Conservation (phyloP, 2,113 vertebrate species). For the Tiliqua scincoides region DNA sequence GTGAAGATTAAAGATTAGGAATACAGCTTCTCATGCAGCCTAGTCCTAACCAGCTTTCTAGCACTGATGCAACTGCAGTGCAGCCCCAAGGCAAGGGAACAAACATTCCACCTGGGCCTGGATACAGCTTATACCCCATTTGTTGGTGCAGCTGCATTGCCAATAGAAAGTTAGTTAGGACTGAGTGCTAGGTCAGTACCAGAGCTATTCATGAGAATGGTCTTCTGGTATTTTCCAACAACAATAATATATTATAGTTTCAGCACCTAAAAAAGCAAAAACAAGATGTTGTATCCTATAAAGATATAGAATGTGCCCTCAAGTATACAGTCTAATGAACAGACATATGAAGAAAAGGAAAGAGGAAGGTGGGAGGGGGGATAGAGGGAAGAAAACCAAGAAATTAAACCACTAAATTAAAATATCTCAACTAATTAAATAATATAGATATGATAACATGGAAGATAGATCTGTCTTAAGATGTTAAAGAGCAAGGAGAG, state of each 20-base stretch:
- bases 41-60: too few species aligned
- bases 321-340: not conserved
- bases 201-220: slow-evolving; percentile 1
- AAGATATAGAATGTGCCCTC: not conserved
- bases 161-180: too few species aligned
- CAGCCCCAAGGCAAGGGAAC: too few species aligned
- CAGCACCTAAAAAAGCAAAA: not conserved
- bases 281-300: not conserved
- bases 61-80: too few species aligned
- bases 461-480: not conserved
- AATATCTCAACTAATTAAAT: not conserved
- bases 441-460: not conserved
- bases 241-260: not conserved
- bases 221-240: not conserved
- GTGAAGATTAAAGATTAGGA: slow-evolving; percentile 34
- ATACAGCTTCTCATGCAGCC: not conserved
- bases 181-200: accelerated
- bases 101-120: too few species aligned
- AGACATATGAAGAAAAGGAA: not conserved
- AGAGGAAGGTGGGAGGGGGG: not conserved
- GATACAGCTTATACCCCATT: too few species aligned
- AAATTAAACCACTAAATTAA: not conserved
- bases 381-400: not conserved
- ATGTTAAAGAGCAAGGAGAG: not conserved
- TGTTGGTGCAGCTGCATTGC: too few species aligned